Percentiles rank a stretch among this genome's conserved stretches.
These are phyloP conservation scores for Drosophila pegasa DNA, from an alignment of 2,888 invertebrate species.

Conservation along the genomic window DNA sequence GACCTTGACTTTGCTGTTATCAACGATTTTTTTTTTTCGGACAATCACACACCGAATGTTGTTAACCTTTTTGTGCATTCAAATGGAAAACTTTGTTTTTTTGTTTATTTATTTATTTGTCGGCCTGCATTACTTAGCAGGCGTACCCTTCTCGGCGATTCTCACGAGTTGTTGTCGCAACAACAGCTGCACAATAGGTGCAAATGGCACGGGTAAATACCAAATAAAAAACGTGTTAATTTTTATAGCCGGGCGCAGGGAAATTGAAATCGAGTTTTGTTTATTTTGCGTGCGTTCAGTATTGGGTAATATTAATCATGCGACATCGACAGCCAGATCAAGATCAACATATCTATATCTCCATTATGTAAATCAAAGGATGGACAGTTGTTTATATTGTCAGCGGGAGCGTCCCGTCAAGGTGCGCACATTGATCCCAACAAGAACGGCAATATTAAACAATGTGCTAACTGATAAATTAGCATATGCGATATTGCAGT, in stretches of 20 bases:
- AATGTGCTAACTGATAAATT: conserved; percentile 11
- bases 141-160: conserved; percentile 16
- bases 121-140: conserved; percentile 11
- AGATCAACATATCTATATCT: not conserved
- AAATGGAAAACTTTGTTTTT: conserved; percentile 50
- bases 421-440: conserved; percentile 4
- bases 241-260: conserved; percentile 17
- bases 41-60: conserved; percentile 28
- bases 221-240: conserved; percentile 62
- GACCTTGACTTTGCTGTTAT: conserved; percentile 17
- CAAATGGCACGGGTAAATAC: conserved; percentile 59
- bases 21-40: conserved; percentile 16
- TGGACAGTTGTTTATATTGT: not conserved
- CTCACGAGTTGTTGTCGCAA: conserved; percentile 11
- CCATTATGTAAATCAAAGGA: conserved; percentile 35
- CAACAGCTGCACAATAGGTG: conserved; percentile 47
- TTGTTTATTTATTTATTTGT: conserved; percentile 3
- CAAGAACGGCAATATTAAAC: conserved; percentile 1
- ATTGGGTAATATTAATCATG: conserved; percentile 67
- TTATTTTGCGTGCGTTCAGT: conserved; percentile 53
- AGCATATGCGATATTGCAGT: conserved; percentile 9
- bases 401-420: conserved; percentile 20
- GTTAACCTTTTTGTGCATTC: conserved; percentile 53
- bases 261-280: conserved; percentile 44
- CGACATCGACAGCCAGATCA: conserved; percentile 26